Evolutionary conservation across 1,140 invertebrate species (phyloP).

Genomic region (Nasonia longicornis): DNA sequence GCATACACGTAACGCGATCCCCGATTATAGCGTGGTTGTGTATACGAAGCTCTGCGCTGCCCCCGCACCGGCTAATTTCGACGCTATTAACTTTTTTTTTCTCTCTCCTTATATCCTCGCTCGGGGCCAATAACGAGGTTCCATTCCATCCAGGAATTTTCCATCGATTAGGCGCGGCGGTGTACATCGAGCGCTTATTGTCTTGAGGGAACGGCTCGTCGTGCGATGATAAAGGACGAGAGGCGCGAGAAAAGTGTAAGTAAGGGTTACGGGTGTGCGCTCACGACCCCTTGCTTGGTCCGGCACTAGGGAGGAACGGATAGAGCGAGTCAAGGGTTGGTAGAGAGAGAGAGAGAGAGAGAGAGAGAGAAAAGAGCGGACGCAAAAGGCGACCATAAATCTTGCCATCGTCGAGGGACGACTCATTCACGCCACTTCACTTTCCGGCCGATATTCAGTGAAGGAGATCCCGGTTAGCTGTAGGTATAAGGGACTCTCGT

Average conservation of each 20-base stretch:
- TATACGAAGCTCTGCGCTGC: slow-evolving; percentile 1
- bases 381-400: slow-evolving; percentile 59
- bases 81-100: slow-evolving; percentile 63
- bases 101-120: background rate
- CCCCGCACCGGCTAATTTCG: slow-evolving; percentile 61
- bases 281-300: slow-evolving; percentile 22
- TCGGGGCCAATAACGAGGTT: slow-evolving; percentile 33
- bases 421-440: slow-evolving; percentile 64
- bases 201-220: background rate
- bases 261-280: slow-evolving; percentile 1
- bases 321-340: background rate
- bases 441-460: slow-evolving; percentile 56
- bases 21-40: background rate
- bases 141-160: slow-evolving; percentile 44
- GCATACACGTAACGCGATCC: slow-evolving; percentile 10
- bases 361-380: slow-evolving; percentile 45
- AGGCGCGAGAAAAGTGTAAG: slow-evolving; percentile 24
- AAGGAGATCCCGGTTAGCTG: slow-evolving; percentile 29
- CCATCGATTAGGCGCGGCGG: slow-evolving; percentile 28
- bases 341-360: slow-evolving; percentile 43
- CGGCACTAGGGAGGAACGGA: slow-evolving; percentile 34
- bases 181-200: background rate
- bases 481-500: background rate
- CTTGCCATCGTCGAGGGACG: slow-evolving; percentile 63
- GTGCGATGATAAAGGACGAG: slow-evolving; percentile 11